Conservation (phyloP, 2,113 vertebrate species). For the Romanogobio albipinnatus region DNA sequence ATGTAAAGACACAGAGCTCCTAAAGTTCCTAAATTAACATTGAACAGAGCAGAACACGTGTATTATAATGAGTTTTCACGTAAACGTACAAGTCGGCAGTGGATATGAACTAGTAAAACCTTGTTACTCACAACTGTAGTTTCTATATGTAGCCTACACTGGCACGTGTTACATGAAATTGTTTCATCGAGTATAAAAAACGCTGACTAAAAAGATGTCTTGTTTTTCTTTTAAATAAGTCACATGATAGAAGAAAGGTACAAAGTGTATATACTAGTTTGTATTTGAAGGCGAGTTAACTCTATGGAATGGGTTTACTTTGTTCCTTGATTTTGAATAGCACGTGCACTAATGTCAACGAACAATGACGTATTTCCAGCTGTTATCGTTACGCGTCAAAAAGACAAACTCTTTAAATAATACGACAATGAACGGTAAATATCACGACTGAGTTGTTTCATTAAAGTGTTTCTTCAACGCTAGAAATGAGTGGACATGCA, state of each 20-base stretch:
- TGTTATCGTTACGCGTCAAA: not conserved
- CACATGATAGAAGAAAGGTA: no score
- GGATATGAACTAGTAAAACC: not conserved
- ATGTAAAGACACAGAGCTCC: not conserved
- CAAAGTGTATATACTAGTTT: not conserved
- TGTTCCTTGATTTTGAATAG: not conserved
- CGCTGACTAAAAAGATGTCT: not conserved
- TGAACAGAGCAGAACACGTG: not conserved
- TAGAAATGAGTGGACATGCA: constrained; percentile 5
- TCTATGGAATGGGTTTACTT: not conserved
- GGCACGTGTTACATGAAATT: not conserved
- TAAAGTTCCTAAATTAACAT: not conserved
- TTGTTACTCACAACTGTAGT: not conserved
- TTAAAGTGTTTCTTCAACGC: not conserved
- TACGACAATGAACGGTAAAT: not conserved
- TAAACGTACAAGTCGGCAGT: not conserved
- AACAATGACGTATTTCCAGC: not conserved
- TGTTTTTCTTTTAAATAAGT: not conserved
- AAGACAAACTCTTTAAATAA: not conserved
- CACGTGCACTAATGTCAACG: not conserved
- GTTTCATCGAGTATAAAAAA: not conserved
- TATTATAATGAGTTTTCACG: not conserved
- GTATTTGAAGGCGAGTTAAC: not conserved
- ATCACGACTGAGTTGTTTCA: not conserved
- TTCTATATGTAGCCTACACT: not conserved